phyloP scores from a whole-genome alignment of 2,797 vertebrate species.

The Eulemur albifrons region DNA sequence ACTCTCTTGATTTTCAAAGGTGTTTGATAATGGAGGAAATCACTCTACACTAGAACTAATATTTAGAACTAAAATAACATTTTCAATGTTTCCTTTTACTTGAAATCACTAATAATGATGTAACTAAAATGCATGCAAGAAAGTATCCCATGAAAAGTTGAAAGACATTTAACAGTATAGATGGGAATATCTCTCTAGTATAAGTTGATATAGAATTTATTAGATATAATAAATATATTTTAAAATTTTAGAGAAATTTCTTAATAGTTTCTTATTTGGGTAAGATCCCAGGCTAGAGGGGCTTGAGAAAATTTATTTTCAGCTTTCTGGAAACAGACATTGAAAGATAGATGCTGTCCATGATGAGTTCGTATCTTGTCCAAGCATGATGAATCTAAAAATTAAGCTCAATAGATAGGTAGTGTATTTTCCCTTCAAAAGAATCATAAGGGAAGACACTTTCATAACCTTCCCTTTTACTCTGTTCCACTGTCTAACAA shows the following conservation, averaged over 20 bases:
- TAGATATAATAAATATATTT: neutral
- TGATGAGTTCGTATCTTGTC: neutral
- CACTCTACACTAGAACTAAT: neutral
- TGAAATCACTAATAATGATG: neutral
- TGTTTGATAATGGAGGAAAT: neutral
- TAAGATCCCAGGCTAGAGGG: neutral
- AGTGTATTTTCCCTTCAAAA: conserved; percentile 13
- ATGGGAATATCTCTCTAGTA: neutral
- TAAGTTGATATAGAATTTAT: neutral
- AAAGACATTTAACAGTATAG: neutral
- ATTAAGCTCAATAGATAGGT: neutral
- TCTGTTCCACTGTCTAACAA: conserved; percentile 23
- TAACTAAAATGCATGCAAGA: neutral
- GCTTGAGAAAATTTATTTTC: neutral
- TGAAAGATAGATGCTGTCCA: neutral
- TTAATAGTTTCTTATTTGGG: neutral
- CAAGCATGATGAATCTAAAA: conserved; percentile 28
- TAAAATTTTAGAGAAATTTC: neutral
- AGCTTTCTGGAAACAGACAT: neutral
- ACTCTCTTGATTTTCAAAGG: neutral
- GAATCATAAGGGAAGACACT: neutral
- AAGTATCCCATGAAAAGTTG: neutral
- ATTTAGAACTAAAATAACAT: neutral
- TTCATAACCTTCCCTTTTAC: neutral
- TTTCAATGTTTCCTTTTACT: neutral